These are phyloP conservation scores for Delphinus delphis DNA, from an alignment of 2,113 vertebrate genomes.

Conservation along the genomic window DNA sequence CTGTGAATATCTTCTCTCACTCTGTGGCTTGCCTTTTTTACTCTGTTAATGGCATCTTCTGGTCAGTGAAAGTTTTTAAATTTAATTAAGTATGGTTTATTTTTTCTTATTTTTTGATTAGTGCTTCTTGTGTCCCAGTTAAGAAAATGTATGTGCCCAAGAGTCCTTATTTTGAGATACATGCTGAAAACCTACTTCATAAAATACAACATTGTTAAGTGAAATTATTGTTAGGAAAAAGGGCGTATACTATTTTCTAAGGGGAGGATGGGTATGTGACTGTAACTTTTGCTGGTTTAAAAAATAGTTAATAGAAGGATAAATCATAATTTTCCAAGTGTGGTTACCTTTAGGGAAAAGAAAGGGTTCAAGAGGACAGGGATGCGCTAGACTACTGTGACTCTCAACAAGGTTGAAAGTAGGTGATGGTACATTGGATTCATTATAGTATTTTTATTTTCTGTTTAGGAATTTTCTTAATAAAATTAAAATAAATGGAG, in stretches of 20 bases:
- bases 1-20: neutral
- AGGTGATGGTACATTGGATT: neutral
- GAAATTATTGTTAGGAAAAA: neutral
- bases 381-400: neutral
- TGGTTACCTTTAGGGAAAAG: neutral
- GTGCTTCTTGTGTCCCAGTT: neutral
- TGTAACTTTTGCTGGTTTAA: neutral
- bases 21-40: neutral
- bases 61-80: neutral
- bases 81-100: neutral
- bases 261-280: neutral
- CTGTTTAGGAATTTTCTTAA: neutral
- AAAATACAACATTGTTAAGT: neutral
- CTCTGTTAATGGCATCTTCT: neutral
- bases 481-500: neutral
- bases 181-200: neutral
- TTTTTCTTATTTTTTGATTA: neutral
- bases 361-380: neutral
- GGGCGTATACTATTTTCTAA: neutral
- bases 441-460: neutral
- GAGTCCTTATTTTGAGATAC: neutral
- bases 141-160: neutral
- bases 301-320: neutral
- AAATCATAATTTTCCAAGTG: neutral
- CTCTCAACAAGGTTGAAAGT: neutral